Evolutionary conservation across 1,140 invertebrate genomes (phyloP).

Genomic region (Drosophila arawakana): DNA sequence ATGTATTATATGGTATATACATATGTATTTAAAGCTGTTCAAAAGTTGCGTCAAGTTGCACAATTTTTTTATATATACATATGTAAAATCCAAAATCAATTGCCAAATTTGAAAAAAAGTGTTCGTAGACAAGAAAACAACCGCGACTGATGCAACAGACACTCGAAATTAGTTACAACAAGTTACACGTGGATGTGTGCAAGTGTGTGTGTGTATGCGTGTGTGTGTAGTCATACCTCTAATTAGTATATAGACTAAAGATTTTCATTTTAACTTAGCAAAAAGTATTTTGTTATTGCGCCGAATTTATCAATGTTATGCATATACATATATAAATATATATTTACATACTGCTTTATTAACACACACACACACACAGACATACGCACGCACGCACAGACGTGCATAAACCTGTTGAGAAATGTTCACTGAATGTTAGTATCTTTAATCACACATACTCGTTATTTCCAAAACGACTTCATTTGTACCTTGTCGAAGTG

Average conservation of each 20-base stretch:
- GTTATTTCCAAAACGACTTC: constrained; percentile 35
- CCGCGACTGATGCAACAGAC: constrained; percentile 47
- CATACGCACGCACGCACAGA: neutral
- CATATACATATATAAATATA: neutral
- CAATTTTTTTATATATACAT: constrained; percentile 12
- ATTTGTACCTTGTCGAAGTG: constrained; percentile 39
- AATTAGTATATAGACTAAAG: constrained; percentile 1
- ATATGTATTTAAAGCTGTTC: constrained; percentile 19
- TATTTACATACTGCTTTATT: constrained; percentile 14
- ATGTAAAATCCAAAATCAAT: constrained; percentile 22
- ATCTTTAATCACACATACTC: constrained; percentile 15
- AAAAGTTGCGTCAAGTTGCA: constrained; percentile 18
- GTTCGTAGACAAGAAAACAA: constrained; percentile 32
- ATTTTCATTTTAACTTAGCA: constrained; percentile 10
- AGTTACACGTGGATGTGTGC: constrained; percentile 8
- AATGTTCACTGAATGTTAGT: constrained; percentile 14
- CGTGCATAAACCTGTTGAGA: constrained; percentile 7
- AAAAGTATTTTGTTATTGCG: constrained; percentile 11
- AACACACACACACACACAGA: neutral
- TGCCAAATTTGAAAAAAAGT: constrained; percentile 42
- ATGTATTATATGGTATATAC: constrained; percentile 1
- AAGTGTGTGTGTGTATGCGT: constrained; percentile 12
- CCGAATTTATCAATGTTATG: constrained; percentile 11
- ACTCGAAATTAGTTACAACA: constrained; percentile 37
- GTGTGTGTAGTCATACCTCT: neutral